A percentile compares a stretch with the other conserved stretches of the same genome.
Evolutionary conservation across 2,797 vertebrate genomes (phyloP).

Genomic region (Vultur gryphus): DNA sequence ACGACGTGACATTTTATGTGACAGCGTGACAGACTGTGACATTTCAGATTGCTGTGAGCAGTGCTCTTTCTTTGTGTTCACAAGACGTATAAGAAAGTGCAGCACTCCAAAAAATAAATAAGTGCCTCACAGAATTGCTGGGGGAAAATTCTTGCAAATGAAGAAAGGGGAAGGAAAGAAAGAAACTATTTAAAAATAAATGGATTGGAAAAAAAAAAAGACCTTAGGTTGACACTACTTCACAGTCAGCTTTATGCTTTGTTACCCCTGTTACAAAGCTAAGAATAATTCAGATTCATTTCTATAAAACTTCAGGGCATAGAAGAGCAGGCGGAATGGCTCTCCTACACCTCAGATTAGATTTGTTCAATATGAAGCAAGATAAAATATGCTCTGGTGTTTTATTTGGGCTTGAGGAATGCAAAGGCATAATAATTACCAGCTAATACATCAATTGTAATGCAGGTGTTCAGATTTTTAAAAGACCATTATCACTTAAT

Average conservation of each 20-base stretch:
- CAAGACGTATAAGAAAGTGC: background rate
- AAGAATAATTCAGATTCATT: background rate
- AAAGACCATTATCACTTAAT: background rate
- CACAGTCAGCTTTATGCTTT: background rate
- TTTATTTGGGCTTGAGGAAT: background rate
- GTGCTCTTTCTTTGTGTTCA: background rate
- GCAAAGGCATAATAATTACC: background rate
- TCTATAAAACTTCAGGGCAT: background rate
- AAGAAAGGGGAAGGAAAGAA: background rate
- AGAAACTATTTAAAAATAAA: background rate
- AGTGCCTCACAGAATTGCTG: background rate
- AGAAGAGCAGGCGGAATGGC: background rate
- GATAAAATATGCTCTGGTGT: background rate
- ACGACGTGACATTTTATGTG: background rate
- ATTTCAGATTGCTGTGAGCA: background rate
- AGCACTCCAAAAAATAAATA: background rate
- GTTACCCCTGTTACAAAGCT: background rate
- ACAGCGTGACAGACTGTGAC: background rate
- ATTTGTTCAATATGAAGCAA: background rate
- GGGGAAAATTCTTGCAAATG: background rate
- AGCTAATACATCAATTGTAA: background rate
- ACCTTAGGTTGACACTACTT: background rate
- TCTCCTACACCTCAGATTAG: background rate
- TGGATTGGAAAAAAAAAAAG: background rate
- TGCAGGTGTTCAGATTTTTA: background rate